Evolutionary conservation across 2,888 invertebrate species (phyloP).

Genomic region (Trissolcus brochymenae): DNA sequence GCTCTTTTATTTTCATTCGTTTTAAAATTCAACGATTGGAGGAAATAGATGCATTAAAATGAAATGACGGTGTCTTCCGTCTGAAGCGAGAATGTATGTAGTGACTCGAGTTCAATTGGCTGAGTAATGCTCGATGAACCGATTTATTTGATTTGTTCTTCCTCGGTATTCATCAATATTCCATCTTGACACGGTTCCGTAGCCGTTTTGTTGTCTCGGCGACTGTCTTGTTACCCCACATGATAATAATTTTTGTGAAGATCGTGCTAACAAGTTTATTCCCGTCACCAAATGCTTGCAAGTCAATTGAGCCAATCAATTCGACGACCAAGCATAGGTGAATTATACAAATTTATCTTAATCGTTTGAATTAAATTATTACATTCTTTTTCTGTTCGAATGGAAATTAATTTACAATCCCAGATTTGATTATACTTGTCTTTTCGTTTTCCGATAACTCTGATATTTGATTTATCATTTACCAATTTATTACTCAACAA

Average conservation of each 20-base stretch:
- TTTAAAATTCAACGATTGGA: conserved; percentile 28
- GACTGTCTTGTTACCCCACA: background rate
- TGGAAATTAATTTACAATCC: no score
- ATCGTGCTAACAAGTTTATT: no score
- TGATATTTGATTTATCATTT: no score
- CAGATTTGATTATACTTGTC: no score
- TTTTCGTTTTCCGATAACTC: no score
- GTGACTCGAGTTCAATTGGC: conserved; percentile 37
- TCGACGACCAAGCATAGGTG: no score
- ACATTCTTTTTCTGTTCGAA: no score
- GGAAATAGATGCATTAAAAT: conserved; percentile 47
- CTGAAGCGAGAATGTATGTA: conserved; percentile 44
- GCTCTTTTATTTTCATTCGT: conserved; percentile 5
- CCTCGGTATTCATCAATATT: conserved; percentile 43
- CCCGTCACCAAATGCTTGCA: no score
- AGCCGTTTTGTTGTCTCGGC: conserved; percentile 8
- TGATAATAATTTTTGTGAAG: background rate
- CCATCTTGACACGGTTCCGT: conserved; percentile 22
- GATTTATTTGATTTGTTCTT: conserved; percentile 56
- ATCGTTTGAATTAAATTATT: no score
- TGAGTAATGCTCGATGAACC: conserved; percentile 51
- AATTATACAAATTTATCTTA: no score
- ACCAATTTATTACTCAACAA: no score
- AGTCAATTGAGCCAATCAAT: no score
- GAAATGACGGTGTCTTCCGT: conserved; percentile 36